Conservation (phyloP, 2,797 vertebrate species). For the Scolopax bukidnonensis region DNA sequence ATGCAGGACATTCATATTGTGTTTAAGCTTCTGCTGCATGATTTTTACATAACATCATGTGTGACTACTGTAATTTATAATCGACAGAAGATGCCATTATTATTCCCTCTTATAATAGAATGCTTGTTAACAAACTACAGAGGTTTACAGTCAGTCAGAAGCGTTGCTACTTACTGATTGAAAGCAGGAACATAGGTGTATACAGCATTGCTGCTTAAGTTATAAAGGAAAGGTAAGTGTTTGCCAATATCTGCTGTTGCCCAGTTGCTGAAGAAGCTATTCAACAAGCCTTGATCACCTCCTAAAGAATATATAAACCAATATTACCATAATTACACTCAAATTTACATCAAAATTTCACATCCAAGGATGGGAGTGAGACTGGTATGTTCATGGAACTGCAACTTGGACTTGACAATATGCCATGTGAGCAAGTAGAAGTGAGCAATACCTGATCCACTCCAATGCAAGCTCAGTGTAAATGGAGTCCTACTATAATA, state of each 20-base stretch:
- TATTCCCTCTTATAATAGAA: neutral
- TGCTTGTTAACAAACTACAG: neutral
- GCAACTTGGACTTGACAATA: neutral
- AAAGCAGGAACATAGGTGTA: slow-evolving; percentile 87
- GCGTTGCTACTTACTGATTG: slow-evolving; percentile 78
- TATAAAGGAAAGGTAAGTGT: slow-evolving; percentile 86
- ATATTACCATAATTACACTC: neutral
- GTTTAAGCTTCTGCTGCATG: neutral
- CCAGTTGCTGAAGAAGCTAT: slow-evolving; percentile 85
- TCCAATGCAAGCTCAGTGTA: neutral
- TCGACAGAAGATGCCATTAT: neutral
- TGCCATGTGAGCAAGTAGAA: neutral
- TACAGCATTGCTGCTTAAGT: slow-evolving; percentile 79
- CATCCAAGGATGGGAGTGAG: neutral
- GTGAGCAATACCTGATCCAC: neutral
- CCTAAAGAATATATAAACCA: slow-evolving; percentile 69
- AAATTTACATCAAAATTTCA: neutral
- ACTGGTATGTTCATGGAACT: neutral
- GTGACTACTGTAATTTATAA: neutral
- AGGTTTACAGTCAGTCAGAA: neutral
- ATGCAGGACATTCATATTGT: neutral
- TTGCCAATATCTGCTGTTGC: slow-evolving; percentile 80
- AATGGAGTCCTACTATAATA: neutral
- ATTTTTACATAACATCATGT: neutral
- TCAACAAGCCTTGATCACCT: slow-evolving; percentile 89